Evolutionary conservation across 1,140 invertebrate genomes (phyloP).

Genomic region (Stenopsyche tienmushanensis): DNA sequence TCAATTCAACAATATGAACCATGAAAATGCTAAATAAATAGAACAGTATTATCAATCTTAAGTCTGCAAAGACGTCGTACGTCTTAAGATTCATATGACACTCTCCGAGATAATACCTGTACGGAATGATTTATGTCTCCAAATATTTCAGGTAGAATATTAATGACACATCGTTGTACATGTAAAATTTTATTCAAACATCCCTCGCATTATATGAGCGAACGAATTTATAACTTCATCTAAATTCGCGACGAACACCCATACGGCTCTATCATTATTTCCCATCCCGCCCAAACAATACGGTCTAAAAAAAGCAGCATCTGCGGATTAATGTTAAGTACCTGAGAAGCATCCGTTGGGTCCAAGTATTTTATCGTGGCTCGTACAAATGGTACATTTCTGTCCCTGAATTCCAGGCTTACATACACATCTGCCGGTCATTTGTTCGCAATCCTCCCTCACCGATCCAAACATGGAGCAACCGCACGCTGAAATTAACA

Average conservation of each 20-base stretch:
- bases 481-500: conserved; percentile 72
- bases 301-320: too few relatives aligned
- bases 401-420: conserved; percentile 84
- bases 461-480: conserved; percentile 81
- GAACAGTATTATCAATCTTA: too few relatives aligned
- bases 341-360: conserved; percentile 75
- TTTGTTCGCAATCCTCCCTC: conserved; percentile 75
- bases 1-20: not conserved
- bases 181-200: too few relatives aligned
- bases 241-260: too few relatives aligned
- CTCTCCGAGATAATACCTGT: not conserved
- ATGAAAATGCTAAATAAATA: not conserved
- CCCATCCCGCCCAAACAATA: too few relatives aligned
- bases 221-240: too few relatives aligned
- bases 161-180: too few relatives aligned
- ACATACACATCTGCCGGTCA: conserved; percentile 90
- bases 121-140: too few relatives aligned
- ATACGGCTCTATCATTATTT: too few relatives aligned
- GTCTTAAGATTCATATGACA: not conserved
- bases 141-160: too few relatives aligned
- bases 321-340: too few relatives aligned
- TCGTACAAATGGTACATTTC: conserved; percentile 82
- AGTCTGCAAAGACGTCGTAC: not conserved
- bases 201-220: too few relatives aligned
- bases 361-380: conserved; percentile 72